Evolutionary conservation across 1,140 invertebrate species (phyloP).

Genomic region (Bombus superbus): DNA sequence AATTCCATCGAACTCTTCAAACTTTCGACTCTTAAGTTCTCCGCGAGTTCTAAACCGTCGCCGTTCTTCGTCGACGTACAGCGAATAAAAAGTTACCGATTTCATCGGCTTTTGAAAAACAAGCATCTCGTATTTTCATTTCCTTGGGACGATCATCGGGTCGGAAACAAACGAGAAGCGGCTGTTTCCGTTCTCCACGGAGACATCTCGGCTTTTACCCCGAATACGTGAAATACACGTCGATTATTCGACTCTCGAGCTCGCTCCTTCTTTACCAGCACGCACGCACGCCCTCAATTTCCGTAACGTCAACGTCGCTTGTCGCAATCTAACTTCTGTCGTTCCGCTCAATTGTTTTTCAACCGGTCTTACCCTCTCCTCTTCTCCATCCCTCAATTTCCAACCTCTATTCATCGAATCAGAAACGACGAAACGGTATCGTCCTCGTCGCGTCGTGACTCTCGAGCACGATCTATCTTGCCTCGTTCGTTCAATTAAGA

Average conservation of each 20-base stretch:
- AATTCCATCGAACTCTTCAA: not conserved
- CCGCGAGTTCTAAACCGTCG: no score
- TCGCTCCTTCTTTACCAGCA: not conserved
- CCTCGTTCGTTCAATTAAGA: slow-evolving; percentile 52
- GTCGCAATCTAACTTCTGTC: slow-evolving; percentile 62
- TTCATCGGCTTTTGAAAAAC: not conserved
- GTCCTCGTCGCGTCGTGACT: no score
- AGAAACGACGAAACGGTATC: no score
- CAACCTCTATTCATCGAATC: no score
- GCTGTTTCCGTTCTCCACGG: not conserved
- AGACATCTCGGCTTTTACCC: not conserved
- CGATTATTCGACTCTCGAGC: slow-evolving; percentile 47
- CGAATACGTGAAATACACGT: slow-evolving; percentile 10
- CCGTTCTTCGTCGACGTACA: not conserved
- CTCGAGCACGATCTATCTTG: not conserved
- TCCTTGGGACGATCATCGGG: not conserved
- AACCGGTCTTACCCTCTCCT: not conserved
- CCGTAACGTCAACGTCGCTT: slow-evolving; percentile 62
- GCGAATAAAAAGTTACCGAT: not conserved
- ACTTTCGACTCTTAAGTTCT: no score
- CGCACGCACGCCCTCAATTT: slow-evolving; percentile 58
- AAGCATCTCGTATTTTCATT: not conserved
- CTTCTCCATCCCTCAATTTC: not conserved
- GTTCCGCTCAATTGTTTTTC: slow-evolving; percentile 60
- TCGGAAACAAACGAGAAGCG: not conserved